Percentiles rank a stretch among this genome's conserved stretches.
phyloP scores from a whole-genome alignment of 1,140 invertebrate species.

The Atta cephalotes region DNA sequence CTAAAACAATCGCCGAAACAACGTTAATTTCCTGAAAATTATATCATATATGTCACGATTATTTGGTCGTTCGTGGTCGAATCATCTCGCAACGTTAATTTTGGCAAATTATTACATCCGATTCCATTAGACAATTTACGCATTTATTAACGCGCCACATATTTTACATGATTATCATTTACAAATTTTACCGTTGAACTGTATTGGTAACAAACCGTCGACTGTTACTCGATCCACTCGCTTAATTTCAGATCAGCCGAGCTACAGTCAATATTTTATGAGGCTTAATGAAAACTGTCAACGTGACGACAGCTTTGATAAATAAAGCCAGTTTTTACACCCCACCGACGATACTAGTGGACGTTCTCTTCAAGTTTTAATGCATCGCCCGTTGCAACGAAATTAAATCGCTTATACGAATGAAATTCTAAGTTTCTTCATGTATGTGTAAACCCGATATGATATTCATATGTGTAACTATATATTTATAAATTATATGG shows the following conservation, averaged over 20 bases:
- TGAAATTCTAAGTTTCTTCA: neutral
- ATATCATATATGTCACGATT: slow-evolving; percentile 21
- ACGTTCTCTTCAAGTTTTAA: slow-evolving; percentile 34
- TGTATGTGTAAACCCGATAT: neutral
- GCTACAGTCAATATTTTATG: slow-evolving; percentile 52
- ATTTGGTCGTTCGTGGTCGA: slow-evolving; percentile 26
- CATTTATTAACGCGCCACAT: slow-evolving; percentile 46
- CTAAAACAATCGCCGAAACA: neutral
- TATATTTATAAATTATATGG: slow-evolving; percentile 30
- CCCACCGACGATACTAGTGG: neutral
- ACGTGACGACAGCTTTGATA: slow-evolving; percentile 12
- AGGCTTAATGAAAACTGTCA: slow-evolving; percentile 60
- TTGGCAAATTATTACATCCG: slow-evolving; percentile 48
- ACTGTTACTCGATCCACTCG: slow-evolving; percentile 26
- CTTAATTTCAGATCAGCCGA: slow-evolving; percentile 53
- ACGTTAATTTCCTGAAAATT: slow-evolving; percentile 52
- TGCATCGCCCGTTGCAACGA: slow-evolving; percentile 20
- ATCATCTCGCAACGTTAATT: slow-evolving; percentile 54
- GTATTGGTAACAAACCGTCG: neutral
- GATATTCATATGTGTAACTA: neutral
- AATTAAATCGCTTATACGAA: slow-evolving; percentile 57
- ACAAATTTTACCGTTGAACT: slow-evolving; percentile 38
- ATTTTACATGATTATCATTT: slow-evolving; percentile 49
- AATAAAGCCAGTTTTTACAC: slow-evolving; percentile 56
- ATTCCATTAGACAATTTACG: slow-evolving; percentile 44